Evolutionary conservation across 2,797 vertebrate genomes (phyloP).

Genomic region (Tapirus indicus): DNA sequence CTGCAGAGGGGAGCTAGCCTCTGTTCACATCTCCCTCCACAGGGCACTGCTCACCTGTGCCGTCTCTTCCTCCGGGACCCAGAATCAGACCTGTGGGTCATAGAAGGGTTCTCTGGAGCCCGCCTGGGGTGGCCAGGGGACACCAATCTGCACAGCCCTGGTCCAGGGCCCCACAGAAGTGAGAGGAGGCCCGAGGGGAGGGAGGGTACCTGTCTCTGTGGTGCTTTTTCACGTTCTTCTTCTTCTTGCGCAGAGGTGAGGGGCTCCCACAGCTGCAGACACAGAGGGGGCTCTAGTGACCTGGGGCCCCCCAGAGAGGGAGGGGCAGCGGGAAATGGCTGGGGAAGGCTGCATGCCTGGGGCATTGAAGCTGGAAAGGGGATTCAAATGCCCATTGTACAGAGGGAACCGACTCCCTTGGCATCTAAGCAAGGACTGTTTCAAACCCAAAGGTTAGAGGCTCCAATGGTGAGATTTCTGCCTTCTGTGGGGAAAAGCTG

Average conservation of each 20-base stretch:
- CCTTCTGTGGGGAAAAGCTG: neutral
- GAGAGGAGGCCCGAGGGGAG: neutral
- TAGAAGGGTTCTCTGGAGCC: constrained; percentile 27
- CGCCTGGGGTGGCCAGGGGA: neutral
- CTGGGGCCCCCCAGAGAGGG: neutral
- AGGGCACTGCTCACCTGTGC: constrained; percentile 92
- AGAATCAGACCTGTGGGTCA: constrained; percentile 93
- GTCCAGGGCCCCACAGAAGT: neutral
- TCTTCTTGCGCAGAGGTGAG: constrained; percentile 96
- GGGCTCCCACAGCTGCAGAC: constrained; percentile 93
- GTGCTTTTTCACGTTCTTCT: constrained; percentile 98
- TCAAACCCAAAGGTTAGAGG: neutral
- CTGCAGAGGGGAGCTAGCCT: neutral
- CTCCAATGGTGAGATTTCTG: neutral
- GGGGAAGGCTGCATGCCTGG: neutral
- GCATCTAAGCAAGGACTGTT: neutral
- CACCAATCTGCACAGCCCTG: neutral
- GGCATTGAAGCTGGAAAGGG: neutral
- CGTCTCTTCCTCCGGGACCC: constrained; percentile 96
- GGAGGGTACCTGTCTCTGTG: constrained; percentile 95
- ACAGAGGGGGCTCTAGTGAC: constrained; percentile 43
- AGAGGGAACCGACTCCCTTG: neutral
- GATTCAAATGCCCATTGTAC: neutral
- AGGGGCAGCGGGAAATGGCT: neutral
- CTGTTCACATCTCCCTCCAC: neutral